Conservation (phyloP, 2,113 vertebrate species). For the Chamaea fasciata region DNA sequence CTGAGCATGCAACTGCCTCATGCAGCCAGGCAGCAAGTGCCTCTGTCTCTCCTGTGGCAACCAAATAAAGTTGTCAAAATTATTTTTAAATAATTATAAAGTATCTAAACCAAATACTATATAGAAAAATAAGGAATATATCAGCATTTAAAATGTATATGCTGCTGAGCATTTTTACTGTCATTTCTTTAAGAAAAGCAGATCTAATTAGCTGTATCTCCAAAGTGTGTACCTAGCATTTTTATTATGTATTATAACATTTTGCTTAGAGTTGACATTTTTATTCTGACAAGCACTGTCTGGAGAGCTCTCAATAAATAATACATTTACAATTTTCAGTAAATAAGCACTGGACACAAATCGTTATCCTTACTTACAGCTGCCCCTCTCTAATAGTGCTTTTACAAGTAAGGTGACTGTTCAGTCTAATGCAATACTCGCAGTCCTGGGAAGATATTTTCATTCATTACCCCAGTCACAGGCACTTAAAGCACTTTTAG, state of each 20-base stretch:
- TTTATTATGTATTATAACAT: constrained; percentile 90
- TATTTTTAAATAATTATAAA: constrained; percentile 65
- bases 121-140: constrained; percentile 43
- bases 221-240: constrained; percentile 87
- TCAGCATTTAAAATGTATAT: constrained; percentile 64
- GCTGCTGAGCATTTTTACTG: constrained; percentile 67
- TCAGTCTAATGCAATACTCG: constrained; percentile 91
- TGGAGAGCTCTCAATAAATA: constrained; percentile 95
- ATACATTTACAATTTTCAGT: constrained; percentile 97
- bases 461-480: constrained; percentile 97
- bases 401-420: constrained; percentile 98
- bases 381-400: constrained; percentile 87
- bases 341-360: constrained; percentile 94
- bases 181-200: constrained; percentile 79
- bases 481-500: constrained; percentile 99
- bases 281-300: constrained; percentile 93
- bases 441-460: constrained; percentile 90
- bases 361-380: constrained; percentile 91
- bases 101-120: constrained; percentile 61
- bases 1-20: neutral
- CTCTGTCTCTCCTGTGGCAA: constrained; percentile 30
- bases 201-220: constrained; percentile 89
- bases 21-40: neutral
- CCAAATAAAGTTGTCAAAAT: constrained; percentile 66
- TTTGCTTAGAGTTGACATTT: constrained; percentile 92